A percentile compares a stretch with the other conserved stretches of the same genome.
Conservation (phyloP, 2,797 vertebrate genomes). For the Cirrhinus mrigala region DNA sequence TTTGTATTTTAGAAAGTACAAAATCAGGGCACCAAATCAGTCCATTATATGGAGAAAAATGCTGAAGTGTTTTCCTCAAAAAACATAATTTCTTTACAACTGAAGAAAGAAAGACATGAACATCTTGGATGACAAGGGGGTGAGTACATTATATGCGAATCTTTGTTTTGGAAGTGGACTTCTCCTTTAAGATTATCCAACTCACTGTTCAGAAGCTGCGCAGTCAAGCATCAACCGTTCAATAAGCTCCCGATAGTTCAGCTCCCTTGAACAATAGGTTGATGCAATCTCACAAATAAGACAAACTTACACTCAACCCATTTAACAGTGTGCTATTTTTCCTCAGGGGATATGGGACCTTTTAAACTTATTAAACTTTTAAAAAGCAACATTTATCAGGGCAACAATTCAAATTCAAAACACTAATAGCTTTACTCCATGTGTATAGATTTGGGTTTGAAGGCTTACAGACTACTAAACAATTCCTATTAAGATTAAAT, state of each 20-base stretch:
- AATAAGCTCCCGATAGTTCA: slow-evolving; percentile 39
- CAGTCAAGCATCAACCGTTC: slow-evolving; percentile 23
- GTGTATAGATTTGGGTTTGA: not conserved
- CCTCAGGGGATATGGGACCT: not conserved
- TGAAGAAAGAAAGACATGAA: too few species aligned
- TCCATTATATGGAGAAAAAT: too few species aligned
- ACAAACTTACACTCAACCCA: slow-evolving; percentile 4
- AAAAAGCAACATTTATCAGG: not conserved
- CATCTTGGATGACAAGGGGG: too few species aligned
- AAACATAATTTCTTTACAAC: too few species aligned
- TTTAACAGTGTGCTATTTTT: not conserved
- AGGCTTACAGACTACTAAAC: not conserved
- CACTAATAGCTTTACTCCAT: not conserved
- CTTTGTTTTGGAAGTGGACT: too few species aligned
- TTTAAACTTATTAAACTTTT: not conserved
- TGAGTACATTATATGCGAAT: too few species aligned
- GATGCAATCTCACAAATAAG: slow-evolving; percentile 24
- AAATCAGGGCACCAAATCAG: too few species aligned
- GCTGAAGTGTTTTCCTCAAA: too few species aligned
- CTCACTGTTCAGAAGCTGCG: not conserved
- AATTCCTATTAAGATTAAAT: not conserved
- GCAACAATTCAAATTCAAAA: not conserved
- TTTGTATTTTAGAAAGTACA: too few species aligned
- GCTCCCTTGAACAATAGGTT: slow-evolving; percentile 23
- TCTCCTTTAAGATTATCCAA: not conserved